phyloP scores from a whole-genome alignment of 2,888 invertebrate species.

The Cephus pygmeus region DNA sequence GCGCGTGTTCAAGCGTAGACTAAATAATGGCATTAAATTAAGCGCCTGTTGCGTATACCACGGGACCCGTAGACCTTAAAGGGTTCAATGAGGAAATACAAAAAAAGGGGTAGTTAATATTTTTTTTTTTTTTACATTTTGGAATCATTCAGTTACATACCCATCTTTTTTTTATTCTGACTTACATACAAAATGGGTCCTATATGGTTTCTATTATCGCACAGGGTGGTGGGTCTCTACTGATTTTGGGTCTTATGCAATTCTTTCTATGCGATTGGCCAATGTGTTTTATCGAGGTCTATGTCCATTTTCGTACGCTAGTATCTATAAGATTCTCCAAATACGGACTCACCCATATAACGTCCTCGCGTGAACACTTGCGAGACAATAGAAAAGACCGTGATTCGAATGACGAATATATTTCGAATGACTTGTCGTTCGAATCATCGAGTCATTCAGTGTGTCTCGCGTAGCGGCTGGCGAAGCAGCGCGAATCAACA shows the following conservation, averaged over 20 bases:
- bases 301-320: not conserved
- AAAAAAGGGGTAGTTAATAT: not conserved
- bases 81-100: not conserved
- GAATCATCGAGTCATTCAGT: not conserved
- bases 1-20: conserved; percentile 7
- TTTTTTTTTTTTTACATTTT: not conserved
- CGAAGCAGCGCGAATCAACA: not conserved
- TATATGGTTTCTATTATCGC: too few species aligned
- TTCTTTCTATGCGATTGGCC: not conserved
- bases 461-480: not conserved
- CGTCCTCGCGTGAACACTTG: conserved; percentile 36
- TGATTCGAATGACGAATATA: conserved; percentile 53
- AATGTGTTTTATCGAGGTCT: not conserved
- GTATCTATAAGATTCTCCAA: not conserved
- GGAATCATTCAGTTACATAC: not conserved
- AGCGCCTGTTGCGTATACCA: conserved; percentile 1
- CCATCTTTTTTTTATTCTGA: too few species aligned
- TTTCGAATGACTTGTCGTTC: conserved; percentile 22
- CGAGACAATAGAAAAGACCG: conserved; percentile 40
- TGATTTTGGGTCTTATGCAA: not conserved
- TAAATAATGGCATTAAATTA: conserved; percentile 8
- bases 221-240: not conserved
- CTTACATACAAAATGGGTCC: too few species aligned
- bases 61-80: not conserved
- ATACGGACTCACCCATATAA: conserved; percentile 12